phyloP scores from a whole-genome alignment of 2,113 vertebrate genomes.

The Epinephelus lanceolatus region DNA sequence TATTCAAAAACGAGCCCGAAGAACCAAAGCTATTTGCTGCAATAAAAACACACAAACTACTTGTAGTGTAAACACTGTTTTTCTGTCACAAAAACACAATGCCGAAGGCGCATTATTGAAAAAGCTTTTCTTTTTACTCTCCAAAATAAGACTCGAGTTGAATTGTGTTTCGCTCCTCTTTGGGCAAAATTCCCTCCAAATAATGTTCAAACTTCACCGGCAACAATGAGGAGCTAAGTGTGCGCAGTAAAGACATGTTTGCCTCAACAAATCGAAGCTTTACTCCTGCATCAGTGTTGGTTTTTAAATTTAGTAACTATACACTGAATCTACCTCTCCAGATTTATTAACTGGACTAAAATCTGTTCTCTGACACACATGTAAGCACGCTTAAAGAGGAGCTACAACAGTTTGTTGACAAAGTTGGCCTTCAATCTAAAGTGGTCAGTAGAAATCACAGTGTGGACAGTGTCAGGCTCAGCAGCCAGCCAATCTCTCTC shows the following conservation, averaged over 20 bases:
- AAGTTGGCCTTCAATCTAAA: conserved; percentile 51
- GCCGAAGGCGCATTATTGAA: conserved; percentile 38
- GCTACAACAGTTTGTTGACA: conserved; percentile 31
- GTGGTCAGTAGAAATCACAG: conserved; percentile 51
- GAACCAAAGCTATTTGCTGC: conserved; percentile 67
- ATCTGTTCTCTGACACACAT: background rate
- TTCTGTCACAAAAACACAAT: conserved; percentile 66
- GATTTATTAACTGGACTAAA: conserved; percentile 21
- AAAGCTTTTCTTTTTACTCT: conserved; percentile 54
- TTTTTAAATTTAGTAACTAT: background rate
- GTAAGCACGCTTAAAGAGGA: conserved; percentile 3
- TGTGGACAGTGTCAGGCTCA: conserved; percentile 47
- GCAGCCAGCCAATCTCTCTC: conserved; percentile 43
- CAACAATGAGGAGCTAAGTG: conserved; percentile 15
- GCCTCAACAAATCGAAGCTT: conserved; percentile 11
- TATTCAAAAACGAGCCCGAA: conserved; percentile 72
- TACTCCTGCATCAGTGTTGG: background rate
- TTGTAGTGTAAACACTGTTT: conserved; percentile 51
- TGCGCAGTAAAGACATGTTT: conserved; percentile 15
- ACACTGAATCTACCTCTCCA: background rate
- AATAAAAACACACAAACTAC: conserved; percentile 69
- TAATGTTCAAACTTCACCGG: conserved; percentile 23
- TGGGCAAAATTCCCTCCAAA: conserved; percentile 19
- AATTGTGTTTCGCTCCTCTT: conserved; percentile 36
- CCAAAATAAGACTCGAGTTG: conserved; percentile 37